Conservation (phyloP, 2,113 vertebrate species). For the Macquaria ambigua region DNA sequence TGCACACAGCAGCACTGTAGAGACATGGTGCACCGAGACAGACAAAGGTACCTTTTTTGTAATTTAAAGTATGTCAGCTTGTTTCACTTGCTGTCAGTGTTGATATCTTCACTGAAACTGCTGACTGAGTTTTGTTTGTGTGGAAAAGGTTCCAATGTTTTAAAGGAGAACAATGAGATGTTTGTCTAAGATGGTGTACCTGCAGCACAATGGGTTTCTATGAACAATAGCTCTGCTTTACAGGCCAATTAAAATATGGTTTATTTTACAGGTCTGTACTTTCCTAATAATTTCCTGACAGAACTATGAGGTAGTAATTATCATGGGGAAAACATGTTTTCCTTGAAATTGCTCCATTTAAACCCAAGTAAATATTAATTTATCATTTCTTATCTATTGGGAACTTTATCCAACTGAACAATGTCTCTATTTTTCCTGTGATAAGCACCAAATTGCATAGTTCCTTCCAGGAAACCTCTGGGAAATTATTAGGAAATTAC, state of each 20-base stretch:
- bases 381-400: neutral
- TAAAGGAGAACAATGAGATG: neutral
- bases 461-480: neutral
- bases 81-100: neutral
- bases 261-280: neutral
- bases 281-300: neutral
- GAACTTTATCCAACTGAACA: constrained; percentile 1
- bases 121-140: constrained; percentile 12
- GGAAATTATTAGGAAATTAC: neutral
- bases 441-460: neutral
- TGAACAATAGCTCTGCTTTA: neutral
- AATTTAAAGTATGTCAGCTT: neutral
- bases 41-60: neutral
- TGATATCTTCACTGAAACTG: neutral
- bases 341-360: neutral
- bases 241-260: neutral
- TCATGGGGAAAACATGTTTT: neutral
- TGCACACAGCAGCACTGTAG: neutral
- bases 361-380: neutral
- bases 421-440: neutral
- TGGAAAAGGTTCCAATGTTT: neutral
- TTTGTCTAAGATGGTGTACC: neutral
- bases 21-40: neutral
- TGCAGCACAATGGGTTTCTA: neutral
- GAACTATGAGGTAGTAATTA: neutral